phyloP scores from a whole-genome alignment of 2,888 invertebrate genomes.

The Orchesella flavescens region DNA sequence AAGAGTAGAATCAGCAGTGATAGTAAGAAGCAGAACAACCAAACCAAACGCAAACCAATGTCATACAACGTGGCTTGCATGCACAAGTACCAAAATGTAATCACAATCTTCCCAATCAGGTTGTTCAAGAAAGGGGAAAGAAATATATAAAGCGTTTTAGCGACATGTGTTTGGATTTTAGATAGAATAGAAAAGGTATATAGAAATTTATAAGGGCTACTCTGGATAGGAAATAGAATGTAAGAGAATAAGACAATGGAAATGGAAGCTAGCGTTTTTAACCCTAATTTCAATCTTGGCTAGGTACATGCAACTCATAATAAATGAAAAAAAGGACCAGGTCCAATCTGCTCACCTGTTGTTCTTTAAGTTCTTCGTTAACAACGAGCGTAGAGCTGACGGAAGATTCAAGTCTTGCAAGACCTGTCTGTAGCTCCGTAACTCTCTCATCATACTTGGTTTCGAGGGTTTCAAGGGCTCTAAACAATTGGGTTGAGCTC shows the following conservation, averaged over 20 bases:
- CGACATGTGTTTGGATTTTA: constrained; percentile 39
- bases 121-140: not conserved
- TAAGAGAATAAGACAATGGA: not conserved
- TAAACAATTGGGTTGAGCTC: constrained; percentile 66
- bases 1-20: not conserved
- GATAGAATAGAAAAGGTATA: not conserved
- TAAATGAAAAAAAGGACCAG: not conserved
- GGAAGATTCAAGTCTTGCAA: constrained; percentile 65
- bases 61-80: constrained; percentile 40
- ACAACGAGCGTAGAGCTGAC: constrained; percentile 55
- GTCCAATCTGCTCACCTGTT: constrained; percentile 64
- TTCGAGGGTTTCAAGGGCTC: constrained; percentile 66
- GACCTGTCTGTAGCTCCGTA: constrained; percentile 65
- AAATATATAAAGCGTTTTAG: constrained; percentile 17
- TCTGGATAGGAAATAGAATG: not conserved
- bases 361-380: constrained; percentile 68
- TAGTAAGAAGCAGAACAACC: not conserved
- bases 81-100: constrained; percentile 5
- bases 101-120: not conserved
- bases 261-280: not conserved
- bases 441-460: constrained; percentile 68
- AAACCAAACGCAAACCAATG: not conserved
- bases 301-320: not conserved
- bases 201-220: constrained; percentile 6
- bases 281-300: not conserved